phyloP scores from a whole-genome alignment of 2,888 invertebrate species.

The Axea sp. region DNA sequence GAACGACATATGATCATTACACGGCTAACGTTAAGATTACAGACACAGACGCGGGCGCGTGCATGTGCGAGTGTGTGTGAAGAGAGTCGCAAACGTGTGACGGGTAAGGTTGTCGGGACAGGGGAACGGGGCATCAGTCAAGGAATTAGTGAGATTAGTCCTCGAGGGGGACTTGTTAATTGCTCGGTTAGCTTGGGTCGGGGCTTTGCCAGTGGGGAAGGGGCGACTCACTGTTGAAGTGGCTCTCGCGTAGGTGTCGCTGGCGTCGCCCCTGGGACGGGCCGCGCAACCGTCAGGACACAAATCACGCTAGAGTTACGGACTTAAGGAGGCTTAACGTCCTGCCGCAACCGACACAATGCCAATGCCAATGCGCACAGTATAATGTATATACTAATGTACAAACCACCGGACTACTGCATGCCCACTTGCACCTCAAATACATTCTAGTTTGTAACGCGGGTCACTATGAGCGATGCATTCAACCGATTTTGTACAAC shows the following conservation, averaged over 20 bases:
- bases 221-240: conserved; percentile 50
- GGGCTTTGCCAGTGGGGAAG: conserved; percentile 38
- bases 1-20: background rate
- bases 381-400: conserved; percentile 52
- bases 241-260: conserved; percentile 41
- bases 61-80: background rate
- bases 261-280: conserved; percentile 39
- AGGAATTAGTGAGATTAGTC: conserved; percentile 79
- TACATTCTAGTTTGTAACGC: conserved; percentile 29
- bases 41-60: background rate
- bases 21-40: background rate
- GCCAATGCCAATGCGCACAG: conserved; percentile 56
- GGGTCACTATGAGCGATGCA: conserved; percentile 9
- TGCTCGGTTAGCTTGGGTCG: conserved; percentile 73
- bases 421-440: conserved; percentile 13
- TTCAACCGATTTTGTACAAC: conserved; percentile 13
- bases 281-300: conserved; percentile 66
- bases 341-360: conserved; percentile 59
- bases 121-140: conserved; percentile 76
- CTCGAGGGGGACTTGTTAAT: conserved; percentile 79
- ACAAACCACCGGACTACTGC: conserved; percentile 46
- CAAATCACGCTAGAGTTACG: conserved; percentile 78
- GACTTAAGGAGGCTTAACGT: conserved; percentile 78
- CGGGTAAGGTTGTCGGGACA: conserved; percentile 46
- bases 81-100: conserved; percentile 28